Evolutionary conservation across 2,888 invertebrate species (phyloP), one percentile per base, ranked within the genome.

Genomic region (Axea sp.): DNA sequence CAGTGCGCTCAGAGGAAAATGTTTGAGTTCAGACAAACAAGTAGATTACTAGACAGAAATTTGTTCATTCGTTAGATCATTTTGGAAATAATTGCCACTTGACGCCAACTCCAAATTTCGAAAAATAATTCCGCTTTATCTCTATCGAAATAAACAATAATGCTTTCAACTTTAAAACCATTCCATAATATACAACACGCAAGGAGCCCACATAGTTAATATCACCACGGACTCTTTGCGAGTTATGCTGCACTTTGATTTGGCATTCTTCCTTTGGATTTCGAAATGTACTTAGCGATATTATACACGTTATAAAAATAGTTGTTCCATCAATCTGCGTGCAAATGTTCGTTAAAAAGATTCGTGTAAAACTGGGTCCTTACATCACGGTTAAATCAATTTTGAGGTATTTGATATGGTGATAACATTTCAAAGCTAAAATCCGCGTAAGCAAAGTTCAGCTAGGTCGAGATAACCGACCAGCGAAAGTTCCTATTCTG

Each of bases 271-370:
- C 26, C 30, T 31, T 62, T 45, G 11, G 45, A 55, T 73, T 49
- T 62, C 41, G 19, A 41, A 62, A 68, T 57, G 39, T 68, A 73
- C 31, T 39, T 51, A 41, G 65, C 64, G 45, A 39, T 72, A 72
- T 72, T 64, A 64, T 72, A 72, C 45, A 64, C 30, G 45, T 64
- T 73, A 73, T 68, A 73, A 73, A 73, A 73, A 73, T 73, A 73
- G 73, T 65, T 67, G 33, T 57, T 57, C 62, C 71, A 57, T 62
- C 49, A 49, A 43, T 72, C 64, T 64, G 57, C 64, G 49, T 57
- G 64, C 47, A 71, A 62, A 62, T 60, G 60, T 60, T 45, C 11
- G 45, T 62, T 69, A 62, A 69, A 69, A 62, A 69, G 31, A 69
- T 69, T 51, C 28, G 37, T 60, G 60, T 69, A 62, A 62, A 55